phyloP scores from a whole-genome alignment of 2,888 invertebrate genomes.

The Lepidocyrtoides sp. region DNA sequence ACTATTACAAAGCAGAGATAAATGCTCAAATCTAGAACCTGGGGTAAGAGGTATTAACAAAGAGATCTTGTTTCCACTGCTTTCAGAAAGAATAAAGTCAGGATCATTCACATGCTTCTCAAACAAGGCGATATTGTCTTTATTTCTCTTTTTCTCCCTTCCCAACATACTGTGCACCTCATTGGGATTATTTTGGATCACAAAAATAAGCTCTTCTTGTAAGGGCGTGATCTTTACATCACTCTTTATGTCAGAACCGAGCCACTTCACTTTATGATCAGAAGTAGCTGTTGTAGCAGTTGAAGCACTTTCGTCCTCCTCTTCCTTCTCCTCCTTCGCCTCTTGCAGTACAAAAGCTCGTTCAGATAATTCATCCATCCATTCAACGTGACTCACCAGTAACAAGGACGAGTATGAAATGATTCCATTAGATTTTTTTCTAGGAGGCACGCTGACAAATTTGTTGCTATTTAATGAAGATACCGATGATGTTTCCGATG shows the following conservation, averaged over 20 bases:
- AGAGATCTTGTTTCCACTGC: background rate
- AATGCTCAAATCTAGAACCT: conserved; percentile 23
- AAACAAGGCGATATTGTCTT: conserved; percentile 29
- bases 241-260: conserved; percentile 2
- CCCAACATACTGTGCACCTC: background rate
- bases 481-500: conserved; percentile 26
- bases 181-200: conserved; percentile 51
- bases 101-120: conserved; percentile 69
- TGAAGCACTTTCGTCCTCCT: too few relatives aligned
- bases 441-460: conserved; percentile 13
- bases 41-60: conserved; percentile 54
- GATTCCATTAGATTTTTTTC: conserved; percentile 52
- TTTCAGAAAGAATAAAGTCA: conserved; percentile 39
- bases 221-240: conserved; percentile 46
- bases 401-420: conserved; percentile 35
- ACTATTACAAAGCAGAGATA: conserved; percentile 58
- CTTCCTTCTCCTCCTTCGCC: too few relatives aligned
- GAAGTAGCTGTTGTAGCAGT: background rate
- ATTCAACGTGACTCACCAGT: conserved; percentile 60
- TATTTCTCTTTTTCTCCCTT: background rate
- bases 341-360: background rate
- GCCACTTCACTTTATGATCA: background rate
- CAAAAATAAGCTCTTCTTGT: conserved; percentile 67
- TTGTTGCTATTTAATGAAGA: conserved; percentile 67
- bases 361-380: conserved; percentile 38